Percentiles rank a stretch among this genome's conserved stretches.
Evolutionary conservation across 2,113 vertebrate genomes (phyloP).

Genomic region (Phaethon lepturus): DNA sequence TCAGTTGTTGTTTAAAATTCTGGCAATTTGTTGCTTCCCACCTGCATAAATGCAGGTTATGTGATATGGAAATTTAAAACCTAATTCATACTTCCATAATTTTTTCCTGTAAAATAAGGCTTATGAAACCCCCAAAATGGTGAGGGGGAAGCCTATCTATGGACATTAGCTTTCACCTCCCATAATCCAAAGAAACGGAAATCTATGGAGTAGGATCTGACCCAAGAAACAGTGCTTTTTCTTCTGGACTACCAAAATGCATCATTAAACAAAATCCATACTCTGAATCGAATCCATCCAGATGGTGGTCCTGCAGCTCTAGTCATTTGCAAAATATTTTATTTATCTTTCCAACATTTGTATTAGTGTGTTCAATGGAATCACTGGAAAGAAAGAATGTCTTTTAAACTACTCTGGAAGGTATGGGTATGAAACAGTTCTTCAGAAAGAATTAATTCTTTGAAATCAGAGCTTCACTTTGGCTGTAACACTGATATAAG

Average conservation of each 20-base stretch:
- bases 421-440: not conserved
- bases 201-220: not conserved
- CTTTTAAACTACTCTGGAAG: not conserved
- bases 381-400: not conserved
- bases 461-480: not conserved
- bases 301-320: not conserved
- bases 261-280: not conserved
- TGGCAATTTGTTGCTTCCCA: not conserved
- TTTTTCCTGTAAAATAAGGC: not conserved
- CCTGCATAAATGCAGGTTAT: not conserved
- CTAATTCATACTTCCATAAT: not conserved
- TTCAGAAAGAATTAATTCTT: not conserved
- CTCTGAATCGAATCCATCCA: not conserved
- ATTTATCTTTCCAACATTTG: not conserved
- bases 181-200: not conserved
- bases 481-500: accelerated
- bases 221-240: not conserved
- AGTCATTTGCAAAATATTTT: not conserved
- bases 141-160: not conserved
- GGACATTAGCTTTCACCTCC: not conserved
- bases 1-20: not conserved
- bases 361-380: not conserved
- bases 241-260: not conserved
- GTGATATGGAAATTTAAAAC: not conserved
- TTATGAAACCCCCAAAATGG: not conserved